Base-by-base conservation (phyloP, 2,888 invertebrate genomes). In the Coleophora flavipennella region DNA sequence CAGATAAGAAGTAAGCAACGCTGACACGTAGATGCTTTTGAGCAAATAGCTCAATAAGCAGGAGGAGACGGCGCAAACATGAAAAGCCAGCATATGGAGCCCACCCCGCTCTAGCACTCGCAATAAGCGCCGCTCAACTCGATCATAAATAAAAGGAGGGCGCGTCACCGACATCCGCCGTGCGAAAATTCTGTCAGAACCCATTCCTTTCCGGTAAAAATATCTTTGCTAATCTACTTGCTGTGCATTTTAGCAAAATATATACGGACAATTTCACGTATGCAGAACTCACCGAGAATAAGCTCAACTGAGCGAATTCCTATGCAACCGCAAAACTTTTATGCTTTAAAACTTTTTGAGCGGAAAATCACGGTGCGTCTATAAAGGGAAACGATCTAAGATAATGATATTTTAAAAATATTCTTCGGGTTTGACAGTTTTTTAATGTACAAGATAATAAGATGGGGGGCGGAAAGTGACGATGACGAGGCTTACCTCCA, bases 71-170 rank as follows among this genome's bases (percentile, higher is more conserved):
- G 57, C 57, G 57, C 58, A 61, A 60, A 62, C 55, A 60, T 53
- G 28, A 51, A 56, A 56, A 62, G 67, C 59, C 56, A 54, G 65
- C 66, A 70, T 72, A 71, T 76, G 69, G 73, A 74, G 69, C 71
- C 72, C 69, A 65, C 70, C 64, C 57, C 60, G 57, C 56, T 57
- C 62, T 64, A 66, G 52, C 64, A 72, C 60, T 62, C 62, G 74
- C 71, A 79, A 76, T 79, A 78, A 77, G 74, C 69, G 67, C 62
- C 67, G 69, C 67, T 76, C 71, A 75, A 76, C 68, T 71, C 59
- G 67, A 64, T 70, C 75, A 75, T 79, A 79, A 80, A 80, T 80
- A 80, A 81, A 76, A 73, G 65, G 69, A 63, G 58, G 64, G 57
- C 62, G 64, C 75, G 75, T 77, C 80, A 75, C 57, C 57, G 59